Evolutionary conservation across 2,113 vertebrate species (phyloP).

Genomic region (Columba livia): DNA sequence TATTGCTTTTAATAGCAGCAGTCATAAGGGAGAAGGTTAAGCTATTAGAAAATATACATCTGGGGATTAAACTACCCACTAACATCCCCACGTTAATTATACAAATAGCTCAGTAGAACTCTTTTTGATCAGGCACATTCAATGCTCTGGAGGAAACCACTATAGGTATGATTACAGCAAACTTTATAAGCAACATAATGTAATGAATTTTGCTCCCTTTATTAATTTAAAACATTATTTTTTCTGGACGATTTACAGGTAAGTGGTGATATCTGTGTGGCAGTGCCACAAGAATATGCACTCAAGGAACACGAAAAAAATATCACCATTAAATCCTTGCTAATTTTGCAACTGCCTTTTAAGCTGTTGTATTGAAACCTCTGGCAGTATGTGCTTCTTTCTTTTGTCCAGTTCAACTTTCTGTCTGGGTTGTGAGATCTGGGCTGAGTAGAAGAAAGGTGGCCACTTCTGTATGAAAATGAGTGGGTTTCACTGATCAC

Average conservation of each 20-base stretch:
- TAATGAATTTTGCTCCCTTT: background rate
- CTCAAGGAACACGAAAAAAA: background rate
- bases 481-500: constrained; percentile 4
- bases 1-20: background rate
- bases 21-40: background rate
- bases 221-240: background rate
- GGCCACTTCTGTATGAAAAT: constrained; percentile 19
- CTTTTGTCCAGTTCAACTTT: background rate
- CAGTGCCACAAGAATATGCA: background rate
- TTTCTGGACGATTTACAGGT: background rate
- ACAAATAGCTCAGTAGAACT: constrained; percentile 5
- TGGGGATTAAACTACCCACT: constrained; percentile 1
- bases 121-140: background rate
- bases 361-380: background rate
- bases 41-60: background rate
- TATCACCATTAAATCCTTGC: background rate
- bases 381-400: background rate
- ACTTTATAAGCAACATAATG: background rate
- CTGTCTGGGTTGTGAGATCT: background rate
- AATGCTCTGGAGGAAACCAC: background rate
- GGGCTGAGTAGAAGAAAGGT: background rate
- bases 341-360: constrained; percentile 47
- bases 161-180: background rate
- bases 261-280: background rate
- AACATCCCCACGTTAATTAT: background rate